Percentiles rank a stretch among this genome's conserved stretches.
Conservation (phyloP, 2,113 vertebrate genomes). For the Ptilonorhynchus violaceus region DNA sequence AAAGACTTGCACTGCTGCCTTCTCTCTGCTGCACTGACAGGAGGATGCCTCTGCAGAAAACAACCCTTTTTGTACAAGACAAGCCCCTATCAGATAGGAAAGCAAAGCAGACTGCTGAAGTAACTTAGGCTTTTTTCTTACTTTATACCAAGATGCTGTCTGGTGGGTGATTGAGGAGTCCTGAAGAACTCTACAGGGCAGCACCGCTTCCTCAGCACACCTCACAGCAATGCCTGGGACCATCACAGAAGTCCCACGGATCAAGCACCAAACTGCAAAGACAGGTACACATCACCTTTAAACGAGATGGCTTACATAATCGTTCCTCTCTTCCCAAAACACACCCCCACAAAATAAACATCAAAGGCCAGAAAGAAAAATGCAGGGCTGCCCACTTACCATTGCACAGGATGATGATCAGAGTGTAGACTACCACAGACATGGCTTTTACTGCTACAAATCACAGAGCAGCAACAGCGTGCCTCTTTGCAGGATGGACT, state of each 20-base stretch:
- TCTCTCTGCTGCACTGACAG: neutral
- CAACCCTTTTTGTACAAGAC: neutral
- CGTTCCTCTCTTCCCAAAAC: neutral
- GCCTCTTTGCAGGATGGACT: neutral
- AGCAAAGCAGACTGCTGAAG: neutral
- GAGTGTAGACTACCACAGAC: neutral
- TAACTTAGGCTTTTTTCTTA: slow-evolving; percentile 20
- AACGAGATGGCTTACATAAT: neutral
- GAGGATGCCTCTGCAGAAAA: neutral
- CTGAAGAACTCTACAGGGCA: slow-evolving; percentile 63
- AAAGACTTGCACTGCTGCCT: neutral
- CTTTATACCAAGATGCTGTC: slow-evolving; percentile 68
- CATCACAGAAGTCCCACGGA: neutral
- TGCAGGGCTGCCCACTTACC: slow-evolving; percentile 37
- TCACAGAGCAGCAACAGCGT: neutral
- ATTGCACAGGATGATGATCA: slow-evolving; percentile 57
- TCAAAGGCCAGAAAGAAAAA: neutral
- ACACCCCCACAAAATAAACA: neutral
- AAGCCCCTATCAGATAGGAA: neutral
- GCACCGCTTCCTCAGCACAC: slow-evolving; percentile 61
- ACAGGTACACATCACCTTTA: neutral
- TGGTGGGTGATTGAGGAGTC: slow-evolving; percentile 27
- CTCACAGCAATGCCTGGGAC: slow-evolving; percentile 45
- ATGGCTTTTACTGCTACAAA: neutral
- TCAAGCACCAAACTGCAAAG: slow-evolving; percentile 64